These are phyloP conservation scores for Oryzias celebensis DNA, from an alignment of 2,113 vertebrate species.

Conservation along the genomic window DNA sequence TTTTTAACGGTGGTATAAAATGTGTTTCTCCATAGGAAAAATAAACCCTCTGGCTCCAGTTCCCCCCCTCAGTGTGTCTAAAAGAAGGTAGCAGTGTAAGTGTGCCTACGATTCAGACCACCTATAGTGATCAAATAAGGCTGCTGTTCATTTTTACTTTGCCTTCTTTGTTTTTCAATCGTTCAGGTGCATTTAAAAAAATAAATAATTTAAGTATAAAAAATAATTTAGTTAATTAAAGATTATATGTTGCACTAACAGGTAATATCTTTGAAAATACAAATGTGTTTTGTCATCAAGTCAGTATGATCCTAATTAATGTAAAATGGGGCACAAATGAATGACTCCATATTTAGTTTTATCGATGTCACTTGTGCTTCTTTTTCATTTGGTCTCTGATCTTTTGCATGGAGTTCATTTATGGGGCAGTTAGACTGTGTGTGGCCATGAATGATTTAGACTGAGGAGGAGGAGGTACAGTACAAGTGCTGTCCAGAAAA, in stretches of 20 bases:
- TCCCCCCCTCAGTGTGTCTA: constrained; percentile 28
- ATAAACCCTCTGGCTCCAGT: constrained; percentile 43
- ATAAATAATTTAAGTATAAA: no score
- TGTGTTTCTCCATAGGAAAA: constrained; percentile 53
- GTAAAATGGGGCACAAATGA: not conserved
- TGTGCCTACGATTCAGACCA: constrained; percentile 39
- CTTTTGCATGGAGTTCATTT: constrained; percentile 60
- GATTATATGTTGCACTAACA: no score
- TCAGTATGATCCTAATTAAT: no score
- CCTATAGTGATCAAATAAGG: constrained; percentile 49
- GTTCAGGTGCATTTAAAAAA: no score
- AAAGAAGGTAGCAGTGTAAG: constrained; percentile 29
- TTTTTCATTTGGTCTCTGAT: constrained; percentile 51
- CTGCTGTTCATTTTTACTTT: constrained; percentile 28
- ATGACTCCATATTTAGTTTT: constrained; percentile 19
- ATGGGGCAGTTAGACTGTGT: constrained; percentile 43
- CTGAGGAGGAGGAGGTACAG: constrained; percentile 18
- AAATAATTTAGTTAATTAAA: no score
- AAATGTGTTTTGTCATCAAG: no score
- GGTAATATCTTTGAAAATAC: no score
- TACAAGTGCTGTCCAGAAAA: constrained; percentile 17
- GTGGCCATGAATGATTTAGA: constrained; percentile 18
- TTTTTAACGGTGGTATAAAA: constrained; percentile 51
- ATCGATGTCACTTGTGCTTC: constrained; percentile 28
- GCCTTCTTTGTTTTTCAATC: no score